Conservation (phyloP, 2,888 invertebrate species). For the Carabus problematicus region DNA sequence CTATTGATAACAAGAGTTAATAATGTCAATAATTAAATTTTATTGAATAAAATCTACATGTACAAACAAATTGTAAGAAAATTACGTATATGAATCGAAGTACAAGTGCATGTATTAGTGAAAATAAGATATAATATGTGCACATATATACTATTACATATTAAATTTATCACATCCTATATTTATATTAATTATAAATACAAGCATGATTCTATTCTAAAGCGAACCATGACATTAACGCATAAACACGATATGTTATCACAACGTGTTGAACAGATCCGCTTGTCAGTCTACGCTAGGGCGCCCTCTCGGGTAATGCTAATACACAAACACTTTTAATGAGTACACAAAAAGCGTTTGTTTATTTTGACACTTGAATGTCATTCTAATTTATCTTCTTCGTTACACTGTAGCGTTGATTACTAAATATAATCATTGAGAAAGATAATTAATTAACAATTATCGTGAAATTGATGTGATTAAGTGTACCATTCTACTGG, state of each 20-base stretch:
- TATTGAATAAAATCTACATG: no score
- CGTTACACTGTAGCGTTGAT: conserved; percentile 47
- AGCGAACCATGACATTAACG: background rate
- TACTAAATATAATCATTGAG: conserved; percentile 55
- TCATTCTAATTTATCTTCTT: conserved; percentile 36
- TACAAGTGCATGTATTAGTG: no score
- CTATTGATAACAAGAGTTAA: no score
- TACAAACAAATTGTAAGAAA: no score
- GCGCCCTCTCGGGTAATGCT: conserved; percentile 41
- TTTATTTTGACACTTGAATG: conserved; percentile 43
- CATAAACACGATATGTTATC: conserved; percentile 26
- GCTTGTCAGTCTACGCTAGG: conserved; percentile 11
- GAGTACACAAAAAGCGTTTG: conserved; percentile 52
- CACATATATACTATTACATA: no score
- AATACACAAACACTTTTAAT: conserved; percentile 53
- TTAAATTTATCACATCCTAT: no score
- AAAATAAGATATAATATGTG: no score
- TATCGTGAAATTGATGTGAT: conserved; percentile 55
- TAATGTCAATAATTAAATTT: no score
- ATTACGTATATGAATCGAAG: no score
- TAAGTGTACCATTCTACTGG: conserved; percentile 49
- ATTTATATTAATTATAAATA: no score
- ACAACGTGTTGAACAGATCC: conserved; percentile 14
- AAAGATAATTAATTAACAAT: conserved; percentile 56
- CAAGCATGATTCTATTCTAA: no score